These are phyloP conservation scores for Meiosimyza platycephala DNA, from an alignment of 2,888 invertebrate genomes.

Conservation along the genomic window DNA sequence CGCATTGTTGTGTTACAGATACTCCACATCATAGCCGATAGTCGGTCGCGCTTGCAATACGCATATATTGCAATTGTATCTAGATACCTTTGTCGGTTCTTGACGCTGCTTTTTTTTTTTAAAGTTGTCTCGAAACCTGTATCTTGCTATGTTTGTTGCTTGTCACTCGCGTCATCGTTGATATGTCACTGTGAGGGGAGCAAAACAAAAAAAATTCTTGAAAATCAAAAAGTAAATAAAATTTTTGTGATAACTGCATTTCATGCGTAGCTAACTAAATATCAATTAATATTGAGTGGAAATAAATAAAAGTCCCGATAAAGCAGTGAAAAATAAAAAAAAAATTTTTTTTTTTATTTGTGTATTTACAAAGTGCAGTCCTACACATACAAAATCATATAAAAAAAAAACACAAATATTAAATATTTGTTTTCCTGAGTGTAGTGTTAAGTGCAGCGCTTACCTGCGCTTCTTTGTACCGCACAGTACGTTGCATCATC, in stretches of 20 bases:
- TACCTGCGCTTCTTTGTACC: conserved; percentile 35
- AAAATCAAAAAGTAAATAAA: conserved; percentile 46
- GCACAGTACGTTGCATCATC: too few species aligned
- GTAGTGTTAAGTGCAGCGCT: conserved; percentile 59
- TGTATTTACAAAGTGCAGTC: not conserved
- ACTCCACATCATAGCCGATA: conserved; percentile 25
- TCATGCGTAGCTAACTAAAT: conserved; percentile 60
- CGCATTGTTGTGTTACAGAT: conserved; percentile 2
- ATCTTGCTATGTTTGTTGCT: conserved; percentile 40
- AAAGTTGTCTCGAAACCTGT: conserved; percentile 50
- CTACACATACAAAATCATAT: too few species aligned
- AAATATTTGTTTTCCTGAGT: conserved; percentile 60
- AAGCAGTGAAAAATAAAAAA: conserved; percentile 26
- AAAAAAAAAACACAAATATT: conserved; percentile 51
- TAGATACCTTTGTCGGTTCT: conserved; percentile 55
- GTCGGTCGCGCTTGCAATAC: conserved; percentile 17
- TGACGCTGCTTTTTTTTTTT: conserved; percentile 39
- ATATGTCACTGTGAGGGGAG: not conserved
- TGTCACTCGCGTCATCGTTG: conserved; percentile 1
- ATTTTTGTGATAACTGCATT: conserved; percentile 54
- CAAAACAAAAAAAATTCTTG: not conserved
- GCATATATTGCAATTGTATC: conserved; percentile 50
- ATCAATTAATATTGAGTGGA: conserved; percentile 64
- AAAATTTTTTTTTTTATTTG: conserved; percentile 6
- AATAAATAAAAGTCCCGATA: conserved; percentile 39